Percentiles rank a stretch among this genome's conserved stretches.
phyloP scores from a whole-genome alignment of 1,140 invertebrate species.

The Drosophila nasuta region DNA sequence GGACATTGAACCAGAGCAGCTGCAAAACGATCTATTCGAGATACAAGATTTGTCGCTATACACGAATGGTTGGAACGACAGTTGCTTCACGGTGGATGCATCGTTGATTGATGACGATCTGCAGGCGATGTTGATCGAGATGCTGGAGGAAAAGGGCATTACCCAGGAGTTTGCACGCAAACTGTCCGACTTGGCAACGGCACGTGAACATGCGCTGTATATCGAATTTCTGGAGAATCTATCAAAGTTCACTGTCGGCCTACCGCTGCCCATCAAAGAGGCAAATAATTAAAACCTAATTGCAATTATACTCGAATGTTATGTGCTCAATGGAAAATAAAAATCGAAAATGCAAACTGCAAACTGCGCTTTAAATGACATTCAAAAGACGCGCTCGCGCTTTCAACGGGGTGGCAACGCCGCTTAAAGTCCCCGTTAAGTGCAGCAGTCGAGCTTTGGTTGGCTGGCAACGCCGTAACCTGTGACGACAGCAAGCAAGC shows the following conservation, averaged over 20 bases:
- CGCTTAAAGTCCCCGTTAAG: constrained; percentile 27
- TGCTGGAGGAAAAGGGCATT: constrained; percentile 43
- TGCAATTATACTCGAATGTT: background rate
- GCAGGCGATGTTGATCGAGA: constrained; percentile 16
- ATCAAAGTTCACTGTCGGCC: constrained; percentile 30
- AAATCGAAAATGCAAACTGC: background rate
- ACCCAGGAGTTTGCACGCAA: constrained; percentile 41
- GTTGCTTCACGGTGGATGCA: constrained; percentile 33
- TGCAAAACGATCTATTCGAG: constrained; percentile 29
- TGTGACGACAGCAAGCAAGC: constrained; percentile 41
- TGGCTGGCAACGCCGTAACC: constrained; percentile 47
- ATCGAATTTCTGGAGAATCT: constrained; percentile 44
- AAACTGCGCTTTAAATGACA: background rate
- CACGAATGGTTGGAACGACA: constrained; percentile 28
- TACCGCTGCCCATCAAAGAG: constrained; percentile 20
- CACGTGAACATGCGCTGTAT: constrained; percentile 35
- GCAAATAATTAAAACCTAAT: constrained; percentile 2
- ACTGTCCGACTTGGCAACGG: constrained; percentile 50
- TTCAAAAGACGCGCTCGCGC: constrained; percentile 10
- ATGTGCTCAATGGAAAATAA: background rate
- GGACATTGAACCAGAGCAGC: background rate
- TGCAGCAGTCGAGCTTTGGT: constrained; percentile 30
- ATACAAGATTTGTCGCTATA: constrained; percentile 38
- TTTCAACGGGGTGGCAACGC: constrained; percentile 29
- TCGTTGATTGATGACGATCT: constrained; percentile 32